Conservation (phyloP, 2,113 vertebrate species). For the Percina caprodes region DNA sequence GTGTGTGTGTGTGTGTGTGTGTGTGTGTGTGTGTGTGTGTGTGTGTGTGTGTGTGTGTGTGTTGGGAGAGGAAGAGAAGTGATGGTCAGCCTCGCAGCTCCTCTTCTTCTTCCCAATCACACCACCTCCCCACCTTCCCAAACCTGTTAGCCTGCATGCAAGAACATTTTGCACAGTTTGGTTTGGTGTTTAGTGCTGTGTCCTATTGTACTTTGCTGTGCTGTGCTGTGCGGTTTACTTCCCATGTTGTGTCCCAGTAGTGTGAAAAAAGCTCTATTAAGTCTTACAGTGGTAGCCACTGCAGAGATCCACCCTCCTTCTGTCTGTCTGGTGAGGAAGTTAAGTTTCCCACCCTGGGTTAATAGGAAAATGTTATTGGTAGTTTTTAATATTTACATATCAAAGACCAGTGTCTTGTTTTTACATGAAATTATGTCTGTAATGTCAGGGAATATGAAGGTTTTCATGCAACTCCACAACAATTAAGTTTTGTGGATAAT, state of each 20-base stretch:
- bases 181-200: slow-evolving; percentile 23
- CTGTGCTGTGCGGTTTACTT: slow-evolving; percentile 16
- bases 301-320: slow-evolving; percentile 37
- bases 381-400: background rate
- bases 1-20: slow-evolving; percentile 18
- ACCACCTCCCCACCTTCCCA: slow-evolving; percentile 7
- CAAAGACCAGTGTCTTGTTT: background rate
- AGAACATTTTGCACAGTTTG: slow-evolving; percentile 28
- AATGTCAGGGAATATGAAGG: background rate
- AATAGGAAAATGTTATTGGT: background rate
- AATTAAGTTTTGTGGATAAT: background rate
- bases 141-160: slow-evolving; percentile 66
- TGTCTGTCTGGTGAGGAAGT: slow-evolving; percentile 40
- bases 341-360: background rate
- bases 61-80: slow-evolving; percentile 33
- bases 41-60: slow-evolving; percentile 23
- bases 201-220: slow-evolving; percentile 5
- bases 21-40: background rate
- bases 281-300: background rate
- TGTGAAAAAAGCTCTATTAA: background rate
- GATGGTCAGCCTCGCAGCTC: slow-evolving; percentile 24
- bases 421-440: background rate
- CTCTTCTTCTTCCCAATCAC: slow-evolving; percentile 42
- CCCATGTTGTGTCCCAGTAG: background rate
- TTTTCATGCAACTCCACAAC: background rate